A percentile compares a stretch with the other conserved stretches of the same genome.
Conservation (phyloP, 1,140 invertebrate genomes). For the Danaus plexippus region DNA sequence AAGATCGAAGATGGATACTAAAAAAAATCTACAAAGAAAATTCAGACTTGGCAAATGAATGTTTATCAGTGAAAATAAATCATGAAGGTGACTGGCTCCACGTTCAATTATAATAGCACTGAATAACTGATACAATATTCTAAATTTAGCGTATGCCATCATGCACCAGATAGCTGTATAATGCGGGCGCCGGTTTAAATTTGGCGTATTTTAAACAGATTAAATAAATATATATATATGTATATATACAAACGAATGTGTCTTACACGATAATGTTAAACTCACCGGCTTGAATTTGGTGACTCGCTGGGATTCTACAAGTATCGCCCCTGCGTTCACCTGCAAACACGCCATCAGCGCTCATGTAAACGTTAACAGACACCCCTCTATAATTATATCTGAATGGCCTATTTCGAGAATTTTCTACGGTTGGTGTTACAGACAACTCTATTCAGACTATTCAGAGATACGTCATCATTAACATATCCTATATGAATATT, state of each 20-base stretch:
- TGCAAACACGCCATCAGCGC: constrained; percentile 66
- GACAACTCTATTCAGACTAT: no score
- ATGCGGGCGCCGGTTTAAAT: constrained; percentile 20
- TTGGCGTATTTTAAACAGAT: constrained; percentile 2
- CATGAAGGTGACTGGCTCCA: constrained; percentile 23
- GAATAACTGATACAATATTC: constrained; percentile 14
- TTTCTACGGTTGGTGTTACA: not conserved
- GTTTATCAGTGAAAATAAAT: constrained; percentile 7
- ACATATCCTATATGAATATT: no score
- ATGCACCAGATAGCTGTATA: constrained; percentile 40
- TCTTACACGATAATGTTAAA: constrained; percentile 22
- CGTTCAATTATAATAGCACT: constrained; percentile 15
- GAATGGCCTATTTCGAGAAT: constrained; percentile 25
- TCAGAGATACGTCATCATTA: no score
- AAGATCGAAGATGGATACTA: no score
- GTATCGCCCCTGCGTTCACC: constrained; percentile 66
- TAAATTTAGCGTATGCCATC: constrained; percentile 42
- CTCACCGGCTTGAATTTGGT: constrained; percentile 64
- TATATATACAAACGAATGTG: constrained; percentile 15
- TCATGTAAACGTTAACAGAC: constrained; percentile 49
- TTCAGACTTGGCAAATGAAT: not conserved
- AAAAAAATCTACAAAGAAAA: no score
- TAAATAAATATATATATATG: constrained; percentile 18
- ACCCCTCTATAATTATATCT: constrained; percentile 24
- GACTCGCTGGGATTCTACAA: constrained; percentile 61